phyloP scores from a whole-genome alignment of 2,888 invertebrate genomes.

The Smittia sp. region DNA sequence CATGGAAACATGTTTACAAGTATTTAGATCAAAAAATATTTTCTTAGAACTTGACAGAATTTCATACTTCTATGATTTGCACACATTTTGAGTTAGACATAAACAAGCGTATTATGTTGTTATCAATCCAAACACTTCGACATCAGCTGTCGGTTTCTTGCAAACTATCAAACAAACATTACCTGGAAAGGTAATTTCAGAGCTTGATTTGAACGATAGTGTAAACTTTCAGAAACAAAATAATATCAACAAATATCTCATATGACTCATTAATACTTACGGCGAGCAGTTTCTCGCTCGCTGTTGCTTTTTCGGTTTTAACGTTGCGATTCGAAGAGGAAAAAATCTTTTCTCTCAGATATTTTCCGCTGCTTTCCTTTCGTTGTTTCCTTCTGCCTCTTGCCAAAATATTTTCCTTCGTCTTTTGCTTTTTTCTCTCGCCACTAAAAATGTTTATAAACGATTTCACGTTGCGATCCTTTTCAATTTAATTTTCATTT shows the following conservation, averaged over 20 bases:
- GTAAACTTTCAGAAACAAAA: background rate
- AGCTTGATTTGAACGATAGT: too few species aligned
- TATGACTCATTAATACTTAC: slow-evolving; percentile 41
- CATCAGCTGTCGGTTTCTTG: too few species aligned
- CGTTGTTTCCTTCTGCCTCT: background rate
- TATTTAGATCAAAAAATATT: too few species aligned
- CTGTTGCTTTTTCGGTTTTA: slow-evolving; percentile 30
- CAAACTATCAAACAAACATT: too few species aligned
- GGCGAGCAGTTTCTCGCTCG: background rate
- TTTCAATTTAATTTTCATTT: slow-evolving; percentile 40
- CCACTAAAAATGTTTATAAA: slow-evolving; percentile 39
- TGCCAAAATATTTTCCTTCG: slow-evolving; percentile 21
- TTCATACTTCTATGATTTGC: too few species aligned
- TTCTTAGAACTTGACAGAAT: too few species aligned
- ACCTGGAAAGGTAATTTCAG: too few species aligned
- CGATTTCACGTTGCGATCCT: slow-evolving; percentile 40
- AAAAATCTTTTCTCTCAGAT: background rate
- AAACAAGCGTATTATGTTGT: too few species aligned
- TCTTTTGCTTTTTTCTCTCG: background rate
- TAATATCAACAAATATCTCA: slow-evolving; percentile 32
- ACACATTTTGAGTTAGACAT: too few species aligned
- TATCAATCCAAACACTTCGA: too few species aligned
- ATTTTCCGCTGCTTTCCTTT: slow-evolving; percentile 2
- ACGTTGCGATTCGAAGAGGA: background rate
- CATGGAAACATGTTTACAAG: too few species aligned